phyloP scores from a whole-genome alignment of 2,797 vertebrate species.

The Anabacerthia variegaticeps region DNA sequence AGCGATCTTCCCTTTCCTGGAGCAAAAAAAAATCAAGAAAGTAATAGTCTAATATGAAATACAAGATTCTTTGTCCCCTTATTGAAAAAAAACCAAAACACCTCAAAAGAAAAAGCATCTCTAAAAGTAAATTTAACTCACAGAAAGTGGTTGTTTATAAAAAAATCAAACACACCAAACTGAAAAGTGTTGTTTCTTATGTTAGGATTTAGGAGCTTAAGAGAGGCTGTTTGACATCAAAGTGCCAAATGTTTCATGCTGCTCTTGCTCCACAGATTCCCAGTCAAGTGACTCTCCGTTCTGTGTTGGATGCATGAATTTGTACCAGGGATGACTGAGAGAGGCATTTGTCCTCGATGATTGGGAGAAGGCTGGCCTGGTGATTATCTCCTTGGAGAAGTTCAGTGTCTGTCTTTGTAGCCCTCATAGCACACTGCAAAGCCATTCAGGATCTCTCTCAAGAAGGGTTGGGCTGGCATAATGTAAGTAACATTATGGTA shows the following conservation, averaged over 20 bases:
- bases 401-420: not conserved
- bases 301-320: not conserved
- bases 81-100: not conserved
- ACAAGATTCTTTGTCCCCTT: not conserved
- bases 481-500: not conserved
- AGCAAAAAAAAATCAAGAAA: not conserved
- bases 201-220: not conserved
- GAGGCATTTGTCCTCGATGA: accelerated
- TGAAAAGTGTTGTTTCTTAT: not conserved
- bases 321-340: not conserved
- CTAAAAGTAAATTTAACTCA: not conserved
- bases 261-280: not conserved
- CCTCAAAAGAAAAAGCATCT: not conserved
- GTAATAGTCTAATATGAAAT: not conserved
- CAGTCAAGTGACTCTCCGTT: not conserved
- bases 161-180: not conserved
- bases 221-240: not conserved
- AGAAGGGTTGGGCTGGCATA: not conserved
- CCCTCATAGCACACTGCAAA: not conserved
- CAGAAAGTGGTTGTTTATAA: not conserved
- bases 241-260: not conserved
- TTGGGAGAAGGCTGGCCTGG: not conserved
- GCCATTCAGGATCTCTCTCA: not conserved
- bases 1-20: not conserved
- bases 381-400: not conserved